Percentiles rank a stretch among this genome's conserved stretches.
Conservation (phyloP, 1,140 invertebrate genomes). For the Streblospio benedicti region DNA sequence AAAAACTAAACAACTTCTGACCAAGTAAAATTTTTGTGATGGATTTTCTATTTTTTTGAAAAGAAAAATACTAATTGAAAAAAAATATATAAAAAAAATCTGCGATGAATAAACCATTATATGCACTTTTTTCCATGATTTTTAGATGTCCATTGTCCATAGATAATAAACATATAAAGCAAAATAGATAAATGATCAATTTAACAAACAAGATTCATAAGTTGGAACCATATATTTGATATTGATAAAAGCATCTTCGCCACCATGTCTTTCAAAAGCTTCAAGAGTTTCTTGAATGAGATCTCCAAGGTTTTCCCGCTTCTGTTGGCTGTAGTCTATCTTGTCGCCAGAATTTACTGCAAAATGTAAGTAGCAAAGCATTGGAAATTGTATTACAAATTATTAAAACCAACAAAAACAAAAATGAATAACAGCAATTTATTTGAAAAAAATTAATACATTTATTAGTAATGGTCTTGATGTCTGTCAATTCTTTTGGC, state of each 20-base stretch:
- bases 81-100: no score
- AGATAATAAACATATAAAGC: no score
- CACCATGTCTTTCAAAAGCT: conserved; percentile 76
- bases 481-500: not conserved
- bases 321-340: conserved; percentile 66
- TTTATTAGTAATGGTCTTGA: no score
- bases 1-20: no score
- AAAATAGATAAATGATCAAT: no score
- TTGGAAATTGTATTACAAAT: not conserved
- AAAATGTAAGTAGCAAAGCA: conserved; percentile 6
- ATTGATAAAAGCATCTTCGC: conserved; percentile 88
- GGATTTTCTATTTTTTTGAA: no score
- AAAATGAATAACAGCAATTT: conserved; percentile 15
- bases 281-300: conserved; percentile 86
- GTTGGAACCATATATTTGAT: conserved; percentile 96
- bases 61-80: no score
- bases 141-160: no score
- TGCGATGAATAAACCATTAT: no score
- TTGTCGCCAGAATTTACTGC: conserved; percentile 61
- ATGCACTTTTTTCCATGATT: no score
- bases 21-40: no score
- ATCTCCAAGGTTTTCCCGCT: conserved; percentile 71
- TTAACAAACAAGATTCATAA: conserved; percentile 65
- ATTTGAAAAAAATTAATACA: not conserved
- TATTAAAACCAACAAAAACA: conserved; percentile 18